These are phyloP conservation scores for Eutrigla gurnardus DNA, from an alignment of 2,797 vertebrate species.

Conservation along the genomic window DNA sequence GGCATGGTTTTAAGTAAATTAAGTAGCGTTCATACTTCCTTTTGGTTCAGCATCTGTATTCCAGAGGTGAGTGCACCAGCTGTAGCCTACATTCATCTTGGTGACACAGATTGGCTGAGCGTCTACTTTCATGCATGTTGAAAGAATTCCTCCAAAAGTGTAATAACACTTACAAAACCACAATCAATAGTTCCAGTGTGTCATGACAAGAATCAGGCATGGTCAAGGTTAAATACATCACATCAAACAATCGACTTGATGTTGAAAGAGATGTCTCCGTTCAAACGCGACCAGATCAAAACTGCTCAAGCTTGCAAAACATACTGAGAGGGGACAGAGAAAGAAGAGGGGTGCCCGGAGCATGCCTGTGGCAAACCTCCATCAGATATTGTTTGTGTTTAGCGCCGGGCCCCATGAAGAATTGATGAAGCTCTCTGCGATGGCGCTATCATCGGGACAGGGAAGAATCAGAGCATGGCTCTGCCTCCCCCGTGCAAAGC, in stretches of 20 bases:
- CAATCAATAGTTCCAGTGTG: conserved; percentile 65
- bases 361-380: conserved; percentile 79
- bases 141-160: conserved; percentile 31
- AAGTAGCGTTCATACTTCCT: background rate
- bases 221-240: conserved; percentile 63
- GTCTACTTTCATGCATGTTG: background rate
- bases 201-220: conserved; percentile 65
- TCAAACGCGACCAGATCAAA: conserved; percentile 49
- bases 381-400: conserved; percentile 83
- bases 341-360: conserved; percentile 67
- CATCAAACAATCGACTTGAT: conserved; percentile 71
- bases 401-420: conserved; percentile 71
- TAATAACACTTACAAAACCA: conserved; percentile 58
- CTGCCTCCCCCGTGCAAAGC: conserved; percentile 54
- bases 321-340: conserved; percentile 59
- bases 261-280: conserved; percentile 74
- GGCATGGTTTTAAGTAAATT: background rate
- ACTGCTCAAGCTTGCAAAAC: conserved; percentile 73
- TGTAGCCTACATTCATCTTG: background rate
- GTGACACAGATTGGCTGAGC: background rate
- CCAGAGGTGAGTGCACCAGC: background rate
- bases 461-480: conserved; percentile 77
- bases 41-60: conserved; percentile 6
- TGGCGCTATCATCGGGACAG: conserved; percentile 54
- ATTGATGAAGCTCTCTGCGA: conserved; percentile 79